Percentiles rank a stretch among this genome's conserved stretches.
Conservation (phyloP, 2,113 vertebrate genomes). For the Penelope pileata region DNA sequence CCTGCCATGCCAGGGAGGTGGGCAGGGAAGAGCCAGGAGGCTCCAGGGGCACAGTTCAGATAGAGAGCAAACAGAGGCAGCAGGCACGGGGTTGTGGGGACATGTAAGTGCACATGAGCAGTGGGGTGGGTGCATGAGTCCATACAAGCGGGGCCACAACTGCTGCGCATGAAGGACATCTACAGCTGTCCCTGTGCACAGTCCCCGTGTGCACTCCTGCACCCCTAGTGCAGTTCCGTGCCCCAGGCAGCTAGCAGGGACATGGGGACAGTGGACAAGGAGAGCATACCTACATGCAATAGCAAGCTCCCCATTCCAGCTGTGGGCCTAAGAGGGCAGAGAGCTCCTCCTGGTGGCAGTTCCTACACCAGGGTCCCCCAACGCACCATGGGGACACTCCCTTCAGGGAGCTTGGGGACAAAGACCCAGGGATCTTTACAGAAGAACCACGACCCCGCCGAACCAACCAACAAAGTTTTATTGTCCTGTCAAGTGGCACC, state of each 20-base stretch:
- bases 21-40: background rate
- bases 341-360: constrained; percentile 16
- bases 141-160: background rate
- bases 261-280: background rate
- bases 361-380: fast-evolving
- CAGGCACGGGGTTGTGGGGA: fast-evolving
- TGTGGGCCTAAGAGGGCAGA: background rate
- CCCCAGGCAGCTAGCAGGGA: background rate
- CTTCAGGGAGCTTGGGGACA: background rate
- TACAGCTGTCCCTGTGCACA: fast-evolving
- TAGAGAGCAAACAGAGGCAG: background rate
- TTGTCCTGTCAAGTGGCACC: constrained; percentile 46
- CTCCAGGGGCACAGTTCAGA: background rate
- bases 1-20: background rate
- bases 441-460: background rate
- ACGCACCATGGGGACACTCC: background rate
- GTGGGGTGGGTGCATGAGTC: too few species aligned
- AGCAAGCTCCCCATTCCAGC: background rate
- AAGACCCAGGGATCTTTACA: too few species aligned
- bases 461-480: constrained; percentile 16
- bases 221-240: background rate
- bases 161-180: background rate
- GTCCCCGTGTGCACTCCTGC: background rate
- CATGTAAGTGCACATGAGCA: background rate
- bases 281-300: background rate